These are phyloP conservation scores for Drosophila ficusphila DNA, from an alignment of 1,140 invertebrate species.

Conservation along the genomic window DNA sequence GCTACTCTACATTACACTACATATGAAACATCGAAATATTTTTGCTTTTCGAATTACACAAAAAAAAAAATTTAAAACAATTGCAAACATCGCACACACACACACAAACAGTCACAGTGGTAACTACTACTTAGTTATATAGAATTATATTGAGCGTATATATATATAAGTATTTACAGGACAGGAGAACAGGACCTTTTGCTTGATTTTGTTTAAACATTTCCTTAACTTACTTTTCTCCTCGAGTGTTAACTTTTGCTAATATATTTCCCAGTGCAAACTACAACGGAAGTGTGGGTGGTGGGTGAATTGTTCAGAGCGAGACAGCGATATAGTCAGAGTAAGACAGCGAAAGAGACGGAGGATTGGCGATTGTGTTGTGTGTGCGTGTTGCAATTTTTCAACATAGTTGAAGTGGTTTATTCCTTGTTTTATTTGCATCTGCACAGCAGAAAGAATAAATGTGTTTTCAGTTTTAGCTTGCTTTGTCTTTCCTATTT, in stretches of 20 bases:
- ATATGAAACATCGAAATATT: conserved; percentile 53
- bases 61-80: conserved; percentile 28
- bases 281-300: conserved; percentile 25
- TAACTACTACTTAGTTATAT: conserved; percentile 17
- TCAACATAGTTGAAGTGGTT: conserved; percentile 13
- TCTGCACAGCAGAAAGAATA: conserved; percentile 77
- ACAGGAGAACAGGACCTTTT: conserved; percentile 17
- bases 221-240: background rate
- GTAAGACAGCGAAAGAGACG: conserved; percentile 11
- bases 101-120: conserved; percentile 1
- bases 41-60: conserved; percentile 14
- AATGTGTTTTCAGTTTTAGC: conserved; percentile 26
- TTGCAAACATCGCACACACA: conserved; percentile 6
- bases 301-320: conserved; percentile 16
- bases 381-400: conserved; percentile 1
- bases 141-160: conserved; percentile 12
- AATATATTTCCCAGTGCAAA: conserved; percentile 20
- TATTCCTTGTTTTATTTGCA: conserved; percentile 59
- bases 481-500: conserved; percentile 12
- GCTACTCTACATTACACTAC: conserved; percentile 53
- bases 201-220: conserved; percentile 8
- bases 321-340: conserved; percentile 14
- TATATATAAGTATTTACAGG: conserved; percentile 24
- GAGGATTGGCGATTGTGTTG: conserved; percentile 8
- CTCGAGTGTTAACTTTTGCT: conserved; percentile 28